Conservation (phyloP, 2,797 vertebrate species). For the Eidolon dupreanum region DNA sequence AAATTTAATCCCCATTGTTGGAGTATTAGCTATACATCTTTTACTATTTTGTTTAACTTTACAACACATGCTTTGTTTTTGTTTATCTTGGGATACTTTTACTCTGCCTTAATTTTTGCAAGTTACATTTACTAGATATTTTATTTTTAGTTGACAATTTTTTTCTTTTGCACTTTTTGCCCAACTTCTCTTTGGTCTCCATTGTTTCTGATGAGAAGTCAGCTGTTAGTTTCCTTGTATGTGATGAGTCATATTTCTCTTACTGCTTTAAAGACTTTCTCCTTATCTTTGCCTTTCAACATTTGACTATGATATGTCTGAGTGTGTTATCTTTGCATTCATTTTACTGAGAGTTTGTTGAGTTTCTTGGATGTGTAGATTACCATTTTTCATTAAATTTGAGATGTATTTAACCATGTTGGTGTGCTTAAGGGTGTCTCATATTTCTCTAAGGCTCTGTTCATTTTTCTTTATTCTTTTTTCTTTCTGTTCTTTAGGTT, state of each 20-base stretch:
- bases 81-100: background rate
- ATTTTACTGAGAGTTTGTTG: background rate
- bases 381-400: constrained; percentile 3
- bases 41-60: constrained; percentile 22
- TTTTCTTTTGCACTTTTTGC: background rate
- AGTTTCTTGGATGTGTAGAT: background rate
- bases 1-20: background rate
- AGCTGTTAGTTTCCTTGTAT: background rate
- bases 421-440: background rate
- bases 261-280: constrained; percentile 1
- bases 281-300: background rate
- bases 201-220: background rate
- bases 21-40: background rate
- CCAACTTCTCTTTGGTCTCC: background rate
- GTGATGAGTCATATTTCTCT: background rate
- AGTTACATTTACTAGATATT: background rate
- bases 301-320: background rate
- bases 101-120: constrained; percentile 2
- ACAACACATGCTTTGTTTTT: background rate
- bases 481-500: background rate
- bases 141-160: background rate
- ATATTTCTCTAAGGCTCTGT: background rate
- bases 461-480: background rate
- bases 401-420: background rate
- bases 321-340: constrained; percentile 31